A percentile compares a stretch with the other conserved stretches of the same genome.
Evolutionary conservation across 2,888 invertebrate species (phyloP).

Genomic region (Monochamus alternatus): DNA sequence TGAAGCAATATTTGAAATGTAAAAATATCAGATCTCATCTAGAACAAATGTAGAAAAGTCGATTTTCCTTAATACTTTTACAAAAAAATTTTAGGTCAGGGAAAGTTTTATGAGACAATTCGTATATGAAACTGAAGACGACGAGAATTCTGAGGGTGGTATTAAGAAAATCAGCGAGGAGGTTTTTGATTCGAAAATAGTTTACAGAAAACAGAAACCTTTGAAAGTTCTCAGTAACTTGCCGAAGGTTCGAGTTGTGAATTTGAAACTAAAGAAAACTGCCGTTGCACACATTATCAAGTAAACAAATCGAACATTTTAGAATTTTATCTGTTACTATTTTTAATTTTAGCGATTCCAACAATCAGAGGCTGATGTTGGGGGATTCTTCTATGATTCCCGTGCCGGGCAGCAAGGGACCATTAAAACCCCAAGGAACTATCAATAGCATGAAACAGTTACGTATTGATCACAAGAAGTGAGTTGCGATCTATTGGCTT

Average conservation of each 20-base stretch:
- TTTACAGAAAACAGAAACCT: slow-evolving; percentile 88
- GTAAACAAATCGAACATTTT: slow-evolving; percentile 71
- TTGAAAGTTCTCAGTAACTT: slow-evolving; percentile 87
- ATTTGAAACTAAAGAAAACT: slow-evolving; percentile 84
- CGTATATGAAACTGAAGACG: slow-evolving; percentile 89
- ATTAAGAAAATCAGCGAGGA: slow-evolving; percentile 75
- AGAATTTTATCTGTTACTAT: slow-evolving; percentile 6
- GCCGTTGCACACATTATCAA: slow-evolving; percentile 91
- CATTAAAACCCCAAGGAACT: slow-evolving; percentile 89
- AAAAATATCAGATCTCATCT: no score
- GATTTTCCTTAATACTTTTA: no score
- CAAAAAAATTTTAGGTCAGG: slow-evolving; percentile 86
- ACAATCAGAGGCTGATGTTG: slow-evolving; percentile 91
- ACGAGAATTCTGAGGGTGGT: slow-evolving; percentile 78
- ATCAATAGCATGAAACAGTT: slow-evolving; percentile 86
- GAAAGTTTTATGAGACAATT: slow-evolving; percentile 99
- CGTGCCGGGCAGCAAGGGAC: slow-evolving; percentile 84
- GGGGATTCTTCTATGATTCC: slow-evolving; percentile 96
- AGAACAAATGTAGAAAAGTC: no score
- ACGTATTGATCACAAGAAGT: slow-evolving; percentile 92
- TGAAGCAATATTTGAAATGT: no score
- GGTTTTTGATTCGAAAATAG: slow-evolving; percentile 81
- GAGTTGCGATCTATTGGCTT: slow-evolving; percentile 65
- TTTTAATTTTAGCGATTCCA: slow-evolving; percentile 83
- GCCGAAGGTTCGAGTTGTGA: slow-evolving; percentile 87